phyloP scores from a whole-genome alignment of 2,113 vertebrate genomes.

The Cyanoderma ruficeps region DNA sequence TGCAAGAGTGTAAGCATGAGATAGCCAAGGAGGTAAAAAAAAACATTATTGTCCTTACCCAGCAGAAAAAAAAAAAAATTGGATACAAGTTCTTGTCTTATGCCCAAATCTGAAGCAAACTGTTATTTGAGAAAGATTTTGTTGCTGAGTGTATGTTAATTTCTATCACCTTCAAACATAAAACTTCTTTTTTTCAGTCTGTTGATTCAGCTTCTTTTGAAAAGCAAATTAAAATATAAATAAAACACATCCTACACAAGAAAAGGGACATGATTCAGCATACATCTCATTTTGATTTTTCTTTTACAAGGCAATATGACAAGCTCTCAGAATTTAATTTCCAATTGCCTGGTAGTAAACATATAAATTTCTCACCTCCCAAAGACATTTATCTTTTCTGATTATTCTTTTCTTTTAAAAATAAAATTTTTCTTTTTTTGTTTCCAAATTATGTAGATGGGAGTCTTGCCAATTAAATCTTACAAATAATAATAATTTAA shows the following conservation, averaged over 20 bases:
- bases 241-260: neutral
- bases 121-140: neutral
- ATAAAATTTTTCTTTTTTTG: neutral
- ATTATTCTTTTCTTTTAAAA: neutral
- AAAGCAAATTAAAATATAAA: neutral
- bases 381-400: neutral
- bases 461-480: neutral
- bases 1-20: neutral
- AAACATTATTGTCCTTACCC: neutral
- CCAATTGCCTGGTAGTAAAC: neutral
- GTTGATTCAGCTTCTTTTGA: neutral
- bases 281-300: neutral
- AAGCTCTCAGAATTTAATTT: neutral
- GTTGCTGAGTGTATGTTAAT: neutral
- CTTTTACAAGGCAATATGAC: neutral
- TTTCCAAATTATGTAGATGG: neutral
- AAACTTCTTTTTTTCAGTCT: neutral
- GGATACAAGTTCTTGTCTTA: neutral
- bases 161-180: neutral
- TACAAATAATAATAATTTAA: neutral
- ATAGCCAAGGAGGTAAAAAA: neutral
- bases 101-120: neutral
- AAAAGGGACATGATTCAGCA: neutral
- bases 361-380: neutral
- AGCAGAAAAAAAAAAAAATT: neutral